A percentile compares a stretch with the other conserved stretches of the same genome.
Evolutionary conservation across 1,140 invertebrate species (phyloP).

Genomic region (Mya arenaria): DNA sequence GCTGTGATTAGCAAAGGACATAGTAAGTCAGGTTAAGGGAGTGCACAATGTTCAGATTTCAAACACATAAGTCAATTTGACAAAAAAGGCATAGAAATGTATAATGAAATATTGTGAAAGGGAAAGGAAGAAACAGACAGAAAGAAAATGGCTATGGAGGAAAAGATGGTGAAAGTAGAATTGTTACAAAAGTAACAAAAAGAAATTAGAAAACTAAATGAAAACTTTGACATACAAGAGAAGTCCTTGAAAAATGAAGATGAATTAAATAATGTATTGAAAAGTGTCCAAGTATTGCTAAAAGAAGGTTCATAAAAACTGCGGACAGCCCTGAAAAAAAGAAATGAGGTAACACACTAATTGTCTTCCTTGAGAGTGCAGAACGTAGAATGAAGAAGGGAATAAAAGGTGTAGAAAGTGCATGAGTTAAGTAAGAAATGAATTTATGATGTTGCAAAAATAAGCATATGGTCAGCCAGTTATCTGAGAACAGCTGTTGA

Average conservation of each 20-base stretch:
- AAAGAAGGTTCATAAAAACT: not conserved
- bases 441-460: too few species aligned
- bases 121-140: conserved; percentile 8
- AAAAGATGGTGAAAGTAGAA: too few species aligned
- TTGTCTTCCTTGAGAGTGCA: conserved; percentile 15
- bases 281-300: conserved; percentile 13
- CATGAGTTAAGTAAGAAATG: conserved; percentile 31
- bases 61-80: conserved; percentile 1
- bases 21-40: not conserved
- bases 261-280: not conserved
- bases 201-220: conserved; percentile 2
- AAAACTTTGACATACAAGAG: not conserved
- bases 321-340: not conserved
- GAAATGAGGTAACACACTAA: conserved; percentile 20
- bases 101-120: too few species aligned
- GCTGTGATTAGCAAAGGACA: conserved; percentile 24
- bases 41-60: conserved; percentile 21
- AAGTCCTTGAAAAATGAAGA: conserved; percentile 8
- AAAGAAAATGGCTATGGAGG: too few species aligned
- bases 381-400: conserved; percentile 22
- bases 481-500: too few species aligned
- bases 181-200: too few species aligned
- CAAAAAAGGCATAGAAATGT: too few species aligned
- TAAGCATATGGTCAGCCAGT: too few species aligned
- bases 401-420: not conserved